Evolutionary conservation across 2,113 vertebrate species (phyloP).

Genomic region (Dissostichus mawsoni): DNA sequence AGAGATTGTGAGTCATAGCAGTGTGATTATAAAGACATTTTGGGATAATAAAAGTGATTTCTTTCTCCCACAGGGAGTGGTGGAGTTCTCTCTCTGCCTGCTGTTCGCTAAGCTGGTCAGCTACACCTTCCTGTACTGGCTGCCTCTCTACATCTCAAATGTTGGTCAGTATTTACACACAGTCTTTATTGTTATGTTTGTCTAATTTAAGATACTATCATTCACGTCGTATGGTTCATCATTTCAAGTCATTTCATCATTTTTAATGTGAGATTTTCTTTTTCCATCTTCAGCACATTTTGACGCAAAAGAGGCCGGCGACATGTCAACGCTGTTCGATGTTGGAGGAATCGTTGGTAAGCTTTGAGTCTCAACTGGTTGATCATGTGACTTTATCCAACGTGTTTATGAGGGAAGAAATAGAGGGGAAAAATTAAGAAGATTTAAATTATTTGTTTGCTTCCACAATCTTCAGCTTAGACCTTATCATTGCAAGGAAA

Average conservation of each 20-base stretch:
- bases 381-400: neutral
- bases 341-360: slow-evolving; percentile 95
- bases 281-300: slow-evolving; percentile 88
- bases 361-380: neutral
- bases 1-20: neutral
- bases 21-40: neutral
- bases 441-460: no score
- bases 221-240: neutral
- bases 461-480: neutral
- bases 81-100: slow-evolving; percentile 96
- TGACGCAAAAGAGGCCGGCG: slow-evolving; percentile 90
- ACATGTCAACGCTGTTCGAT: slow-evolving; percentile 97
- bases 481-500: neutral
- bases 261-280: no score
- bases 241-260: no score
- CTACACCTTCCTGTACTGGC: slow-evolving; percentile 99
- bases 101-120: slow-evolving; percentile 98
- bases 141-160: slow-evolving; percentile 95
- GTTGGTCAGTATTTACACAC: slow-evolving; percentile 86
- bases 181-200: neutral
- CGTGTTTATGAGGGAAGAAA: neutral
- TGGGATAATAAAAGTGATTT: neutral
- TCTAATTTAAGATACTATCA: neutral
- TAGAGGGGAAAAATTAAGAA: neutral
- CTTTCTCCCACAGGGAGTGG: slow-evolving; percentile 86